These are phyloP conservation scores for Barnardius zonarius DNA, from an alignment of 2,113 vertebrate species.

Conservation along the genomic window DNA sequence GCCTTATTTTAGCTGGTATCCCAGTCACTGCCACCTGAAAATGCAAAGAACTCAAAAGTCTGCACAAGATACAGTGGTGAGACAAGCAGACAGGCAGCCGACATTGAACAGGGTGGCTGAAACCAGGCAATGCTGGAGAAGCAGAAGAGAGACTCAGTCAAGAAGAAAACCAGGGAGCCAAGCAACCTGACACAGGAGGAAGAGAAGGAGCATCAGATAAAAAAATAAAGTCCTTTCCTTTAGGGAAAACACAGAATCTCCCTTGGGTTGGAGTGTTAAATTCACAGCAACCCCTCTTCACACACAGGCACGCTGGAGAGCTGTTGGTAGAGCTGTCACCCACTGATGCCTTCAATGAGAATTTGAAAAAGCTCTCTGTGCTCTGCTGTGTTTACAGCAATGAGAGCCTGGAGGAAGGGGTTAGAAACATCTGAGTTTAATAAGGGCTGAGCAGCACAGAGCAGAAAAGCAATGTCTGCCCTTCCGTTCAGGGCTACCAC, in stretches of 20 bases:
- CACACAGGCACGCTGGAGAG: background rate
- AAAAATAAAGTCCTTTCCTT: background rate
- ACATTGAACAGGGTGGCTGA: background rate
- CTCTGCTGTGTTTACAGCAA: conserved; percentile 57
- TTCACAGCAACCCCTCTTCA: background rate
- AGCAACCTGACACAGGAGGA: background rate
- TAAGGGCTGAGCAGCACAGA: conserved; percentile 61
- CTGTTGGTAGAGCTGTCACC: conserved; percentile 34
- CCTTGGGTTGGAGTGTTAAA: background rate
- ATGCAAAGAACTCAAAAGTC: background rate
- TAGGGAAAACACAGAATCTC: background rate
- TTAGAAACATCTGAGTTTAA: conserved; percentile 69
- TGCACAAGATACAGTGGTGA: background rate
- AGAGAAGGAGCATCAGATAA: background rate
- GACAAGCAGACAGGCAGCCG: background rate
- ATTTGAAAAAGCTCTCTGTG: conserved; percentile 13
- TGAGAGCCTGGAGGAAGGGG: conserved; percentile 48
- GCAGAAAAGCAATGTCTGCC: conserved; percentile 54
- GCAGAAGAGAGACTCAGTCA: background rate
- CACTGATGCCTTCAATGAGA: background rate
- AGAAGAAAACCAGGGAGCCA: background rate
- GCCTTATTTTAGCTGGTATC: background rate
- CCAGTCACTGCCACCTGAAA: background rate
- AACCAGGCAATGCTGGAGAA: background rate
- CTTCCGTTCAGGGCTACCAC: conserved; percentile 59